These are phyloP conservation scores for Habroteleia sp. DNA, from an alignment of 2,888 invertebrate species.

Conservation along the genomic window DNA sequence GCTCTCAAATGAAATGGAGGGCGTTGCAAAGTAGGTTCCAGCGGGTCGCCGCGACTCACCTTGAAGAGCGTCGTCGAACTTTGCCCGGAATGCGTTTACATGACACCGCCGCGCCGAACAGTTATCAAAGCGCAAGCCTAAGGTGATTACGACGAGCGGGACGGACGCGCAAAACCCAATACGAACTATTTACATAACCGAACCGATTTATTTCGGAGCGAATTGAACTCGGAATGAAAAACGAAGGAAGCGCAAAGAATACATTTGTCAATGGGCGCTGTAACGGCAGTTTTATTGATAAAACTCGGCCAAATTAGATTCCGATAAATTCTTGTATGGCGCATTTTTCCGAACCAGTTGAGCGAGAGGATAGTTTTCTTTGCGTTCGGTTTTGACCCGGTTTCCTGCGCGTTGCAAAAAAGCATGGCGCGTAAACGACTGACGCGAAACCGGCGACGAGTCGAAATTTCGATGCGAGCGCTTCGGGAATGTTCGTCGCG, in stretches of 20 bases:
- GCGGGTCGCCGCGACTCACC: not conserved
- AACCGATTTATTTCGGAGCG: conserved; percentile 6
- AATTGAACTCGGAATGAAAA: conserved; percentile 14
- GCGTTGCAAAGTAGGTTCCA: not conserved
- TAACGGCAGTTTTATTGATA: conserved; percentile 16
- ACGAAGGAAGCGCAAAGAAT: conserved; percentile 16
- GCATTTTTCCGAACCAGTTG: not conserved
- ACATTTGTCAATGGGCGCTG: conserved; percentile 12
- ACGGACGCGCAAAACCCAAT: not conserved
- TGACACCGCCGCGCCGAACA: no score
- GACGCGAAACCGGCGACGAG: no score
- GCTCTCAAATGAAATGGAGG: conserved; percentile 3
- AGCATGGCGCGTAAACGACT: no score
- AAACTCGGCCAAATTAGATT: conserved; percentile 14
- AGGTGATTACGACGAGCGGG: no score
- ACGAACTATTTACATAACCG: not conserved
- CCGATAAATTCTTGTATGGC: conserved; percentile 2
- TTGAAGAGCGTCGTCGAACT: conserved; percentile 1
- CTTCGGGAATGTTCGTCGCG: conserved; percentile 1
- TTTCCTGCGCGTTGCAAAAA: no score
- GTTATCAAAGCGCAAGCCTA: no score
- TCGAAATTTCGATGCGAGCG: not conserved
- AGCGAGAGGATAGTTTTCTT: not conserved
- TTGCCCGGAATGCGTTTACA: no score
- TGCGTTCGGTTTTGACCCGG: no score